Conservation (phyloP, 2,797 vertebrate species). For the Cynodonichthys magdalenae region DNA sequence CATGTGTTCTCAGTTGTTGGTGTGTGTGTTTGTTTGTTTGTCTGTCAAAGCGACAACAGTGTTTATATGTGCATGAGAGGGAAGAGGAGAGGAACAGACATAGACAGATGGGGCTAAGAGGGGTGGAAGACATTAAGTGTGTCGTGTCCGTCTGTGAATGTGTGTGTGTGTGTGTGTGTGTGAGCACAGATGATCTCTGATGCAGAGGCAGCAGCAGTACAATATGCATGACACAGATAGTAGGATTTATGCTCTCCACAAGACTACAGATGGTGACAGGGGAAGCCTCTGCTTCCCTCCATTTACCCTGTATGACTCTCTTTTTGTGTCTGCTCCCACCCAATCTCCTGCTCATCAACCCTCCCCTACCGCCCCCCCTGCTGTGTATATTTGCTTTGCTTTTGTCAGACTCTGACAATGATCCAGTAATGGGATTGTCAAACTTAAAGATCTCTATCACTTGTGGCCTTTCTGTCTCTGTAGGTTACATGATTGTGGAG, state of each 20-base stretch:
- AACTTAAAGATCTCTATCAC: constrained; percentile 51
- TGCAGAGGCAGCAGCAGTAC: constrained; percentile 60
- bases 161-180: constrained; percentile 24
- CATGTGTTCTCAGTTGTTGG: constrained; percentile 12
- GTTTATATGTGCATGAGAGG: constrained; percentile 49
- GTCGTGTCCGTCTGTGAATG: constrained; percentile 56
- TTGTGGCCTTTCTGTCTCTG: constrained; percentile 28
- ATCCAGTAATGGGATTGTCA: constrained; percentile 57
- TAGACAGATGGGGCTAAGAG: constrained; percentile 71
- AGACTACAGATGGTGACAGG: constrained; percentile 69
- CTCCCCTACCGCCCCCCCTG: constrained; percentile 30
- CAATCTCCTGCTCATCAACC: constrained; percentile 22
- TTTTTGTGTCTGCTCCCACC: constrained; percentile 22
- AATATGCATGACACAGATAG: constrained; percentile 76
- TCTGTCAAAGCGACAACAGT: constrained; percentile 50
- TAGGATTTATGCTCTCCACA: constrained; percentile 68
- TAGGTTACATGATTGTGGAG: constrained; percentile 15
- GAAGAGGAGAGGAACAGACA: constrained; percentile 55
- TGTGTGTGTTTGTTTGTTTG: constrained; percentile 36
- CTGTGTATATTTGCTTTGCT: constrained; percentile 58
- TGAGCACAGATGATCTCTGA: constrained; percentile 64
- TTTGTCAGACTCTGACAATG: constrained; percentile 55
- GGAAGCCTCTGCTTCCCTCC: constrained; percentile 58
- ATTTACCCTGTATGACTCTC: constrained; percentile 28
- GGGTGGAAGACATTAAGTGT: constrained; percentile 70